These are phyloP conservation scores for Paelopatides confundens DNA, from an alignment of 53 echinoderm and acorn worm genomes.

Conservation along the genomic window DNA sequence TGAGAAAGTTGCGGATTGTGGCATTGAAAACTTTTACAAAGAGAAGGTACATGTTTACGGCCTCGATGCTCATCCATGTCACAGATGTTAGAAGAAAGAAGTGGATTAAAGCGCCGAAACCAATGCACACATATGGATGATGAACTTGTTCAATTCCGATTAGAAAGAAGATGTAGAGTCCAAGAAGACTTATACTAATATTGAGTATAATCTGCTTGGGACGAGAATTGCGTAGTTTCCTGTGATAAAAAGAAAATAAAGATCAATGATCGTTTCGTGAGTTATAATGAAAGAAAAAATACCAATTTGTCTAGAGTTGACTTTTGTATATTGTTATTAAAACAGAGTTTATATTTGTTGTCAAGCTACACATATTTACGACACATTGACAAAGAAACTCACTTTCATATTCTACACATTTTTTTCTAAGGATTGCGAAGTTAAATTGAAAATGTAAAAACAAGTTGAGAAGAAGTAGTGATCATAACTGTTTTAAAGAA, in stretches of 20 bases:
- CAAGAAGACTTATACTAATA: conserved; percentile 20
- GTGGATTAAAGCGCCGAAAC: conserved; percentile 6
- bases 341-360: too few relatives aligned
- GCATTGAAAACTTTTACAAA: conserved; percentile 31
- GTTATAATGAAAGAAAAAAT: too few relatives aligned
- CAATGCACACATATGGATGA: neutral
- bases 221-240: conserved; percentile 23
- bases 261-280: too few relatives aligned
- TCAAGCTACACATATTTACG: too few relatives aligned
- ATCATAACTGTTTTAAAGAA: too few relatives aligned
- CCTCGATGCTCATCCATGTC: conserved; percentile 46
- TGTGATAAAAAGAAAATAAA: neutral
- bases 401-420: too few relatives aligned
- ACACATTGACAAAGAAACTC: too few relatives aligned
- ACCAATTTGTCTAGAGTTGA: too few relatives aligned
- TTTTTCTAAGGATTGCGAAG: too few relatives aligned
- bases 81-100: conserved; percentile 42
- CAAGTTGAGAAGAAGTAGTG: too few relatives aligned
- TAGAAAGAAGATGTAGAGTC: conserved; percentile 11
- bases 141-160: conserved; percentile 21
- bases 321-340: too few relatives aligned
- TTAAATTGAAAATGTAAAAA: too few relatives aligned
- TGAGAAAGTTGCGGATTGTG: neutral
- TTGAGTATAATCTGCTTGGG: conserved; percentile 39
- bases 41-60: conserved; percentile 27